Conservation (phyloP, 2,113 vertebrate species). For the Sclerurus mexicanus region DNA sequence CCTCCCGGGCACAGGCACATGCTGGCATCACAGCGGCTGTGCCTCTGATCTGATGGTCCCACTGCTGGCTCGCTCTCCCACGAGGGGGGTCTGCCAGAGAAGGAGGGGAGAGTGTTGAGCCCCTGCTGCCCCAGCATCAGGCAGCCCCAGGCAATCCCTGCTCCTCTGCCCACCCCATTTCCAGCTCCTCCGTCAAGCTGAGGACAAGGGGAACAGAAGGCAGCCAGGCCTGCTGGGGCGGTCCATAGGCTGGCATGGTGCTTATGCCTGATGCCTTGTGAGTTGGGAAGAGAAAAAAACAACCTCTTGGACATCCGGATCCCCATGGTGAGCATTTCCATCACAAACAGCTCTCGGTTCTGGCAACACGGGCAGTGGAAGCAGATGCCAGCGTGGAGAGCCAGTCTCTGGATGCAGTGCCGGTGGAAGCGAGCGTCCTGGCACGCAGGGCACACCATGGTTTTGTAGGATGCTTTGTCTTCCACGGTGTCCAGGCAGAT, state of each 20-base stretch:
- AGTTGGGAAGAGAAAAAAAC: not conserved
- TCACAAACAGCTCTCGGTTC: not conserved
- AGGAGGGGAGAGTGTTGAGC: not conserved
- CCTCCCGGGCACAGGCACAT: not conserved
- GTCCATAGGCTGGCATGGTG: too few relatives aligned
- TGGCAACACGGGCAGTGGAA: not conserved
- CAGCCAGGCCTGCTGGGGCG: fast-evolving
- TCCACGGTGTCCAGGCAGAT: not conserved
- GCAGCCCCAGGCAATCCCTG: fast-evolving
- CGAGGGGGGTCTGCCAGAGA: not conserved
- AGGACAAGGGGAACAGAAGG: not conserved
- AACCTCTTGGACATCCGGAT: not conserved
- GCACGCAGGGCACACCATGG: not conserved
- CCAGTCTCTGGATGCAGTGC: not conserved
- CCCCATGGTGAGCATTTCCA: not conserved
- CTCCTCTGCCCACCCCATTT: fast-evolving
- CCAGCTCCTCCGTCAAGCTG: fast-evolving
- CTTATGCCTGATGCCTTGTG: fast-evolving
- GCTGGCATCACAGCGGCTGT: fast-evolving
- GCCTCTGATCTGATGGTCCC: not conserved
- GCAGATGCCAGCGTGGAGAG: not conserved
- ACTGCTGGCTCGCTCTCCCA: not conserved
- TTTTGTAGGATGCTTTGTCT: not conserved
- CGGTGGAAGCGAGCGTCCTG: not conserved
- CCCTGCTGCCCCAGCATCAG: not conserved